Conservation (phyloP, 1,140 invertebrate species). For the Xylocopa sonorina region DNA sequence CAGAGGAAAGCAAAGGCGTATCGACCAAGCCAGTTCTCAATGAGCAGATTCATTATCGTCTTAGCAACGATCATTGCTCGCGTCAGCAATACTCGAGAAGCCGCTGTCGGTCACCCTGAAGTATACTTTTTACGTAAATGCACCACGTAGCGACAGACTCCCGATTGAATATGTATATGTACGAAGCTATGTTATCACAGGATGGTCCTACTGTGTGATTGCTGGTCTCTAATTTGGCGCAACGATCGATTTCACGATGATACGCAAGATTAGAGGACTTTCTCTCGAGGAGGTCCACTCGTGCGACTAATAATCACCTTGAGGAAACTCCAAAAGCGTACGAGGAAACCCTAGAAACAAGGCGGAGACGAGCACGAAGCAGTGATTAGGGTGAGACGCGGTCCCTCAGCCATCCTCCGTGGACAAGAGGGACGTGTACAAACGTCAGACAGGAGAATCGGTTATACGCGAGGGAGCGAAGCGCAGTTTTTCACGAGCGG, state of each 20-base stretch:
- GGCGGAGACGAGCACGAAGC: not conserved
- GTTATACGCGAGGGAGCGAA: not conserved
- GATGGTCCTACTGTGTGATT: no score
- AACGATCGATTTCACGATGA: constrained; percentile 8
- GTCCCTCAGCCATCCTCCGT: not conserved
- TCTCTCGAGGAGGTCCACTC: not conserved
- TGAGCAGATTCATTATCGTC: constrained; percentile 40
- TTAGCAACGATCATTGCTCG: constrained; percentile 31
- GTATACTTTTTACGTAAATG: not conserved
- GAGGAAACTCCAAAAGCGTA: not conserved
- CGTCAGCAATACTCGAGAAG: constrained; percentile 18
- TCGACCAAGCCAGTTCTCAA: constrained; percentile 41
- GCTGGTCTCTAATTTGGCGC: not conserved
- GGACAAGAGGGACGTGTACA: not conserved
- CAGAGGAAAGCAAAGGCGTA: not conserved
- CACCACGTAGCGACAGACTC: no score
- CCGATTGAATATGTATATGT: no score
- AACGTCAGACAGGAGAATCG: not conserved
- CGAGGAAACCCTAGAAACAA: not conserved
- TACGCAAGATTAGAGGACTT: not conserved
- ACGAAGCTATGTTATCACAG: no score
- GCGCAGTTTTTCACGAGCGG: not conserved
- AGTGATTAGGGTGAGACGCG: not conserved
- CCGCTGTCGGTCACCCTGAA: not conserved
- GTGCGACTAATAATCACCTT: not conserved